Conservation (phyloP, 37 sponge, comb jelly and placozoan species). For the Beroe forskalii region DNA sequence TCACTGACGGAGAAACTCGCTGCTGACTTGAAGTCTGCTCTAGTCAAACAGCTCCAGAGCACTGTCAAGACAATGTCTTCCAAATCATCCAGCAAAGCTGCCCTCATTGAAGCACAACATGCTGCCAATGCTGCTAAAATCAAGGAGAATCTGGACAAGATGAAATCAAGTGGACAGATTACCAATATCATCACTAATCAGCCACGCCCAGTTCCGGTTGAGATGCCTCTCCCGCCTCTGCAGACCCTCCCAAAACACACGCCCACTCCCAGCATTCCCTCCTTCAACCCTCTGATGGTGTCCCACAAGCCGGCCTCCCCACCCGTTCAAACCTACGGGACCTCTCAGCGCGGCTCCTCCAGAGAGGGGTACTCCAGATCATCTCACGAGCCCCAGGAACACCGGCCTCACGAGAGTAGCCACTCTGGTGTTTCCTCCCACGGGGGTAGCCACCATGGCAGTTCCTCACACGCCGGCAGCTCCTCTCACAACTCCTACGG, state of each 20-base stretch:
- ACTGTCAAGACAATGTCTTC: constrained; percentile 52
- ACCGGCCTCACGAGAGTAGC: background rate
- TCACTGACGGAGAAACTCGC: constrained; percentile 59
- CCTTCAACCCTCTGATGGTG: constrained; percentile 64
- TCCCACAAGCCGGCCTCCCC: constrained; percentile 47
- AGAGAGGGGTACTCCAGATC: constrained; percentile 13
- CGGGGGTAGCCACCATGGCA: background rate
- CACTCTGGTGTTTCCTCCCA: background rate
- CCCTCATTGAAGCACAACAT: constrained; percentile 34
- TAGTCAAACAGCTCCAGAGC: constrained; percentile 48
- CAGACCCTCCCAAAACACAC: background rate
- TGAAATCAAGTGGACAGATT: constrained; percentile 13
- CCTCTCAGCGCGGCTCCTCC: constrained; percentile 27
- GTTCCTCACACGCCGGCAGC: background rate
- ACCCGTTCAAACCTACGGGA: background rate
- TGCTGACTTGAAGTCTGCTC: constrained; percentile 47
- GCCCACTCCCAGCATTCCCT: background rate
- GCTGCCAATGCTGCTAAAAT: constrained; percentile 37
- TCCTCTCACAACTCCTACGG: background rate
- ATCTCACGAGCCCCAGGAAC: background rate
- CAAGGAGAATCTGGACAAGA: constrained; percentile 40
- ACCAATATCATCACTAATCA: constrained; percentile 13
- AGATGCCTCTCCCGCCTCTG: background rate
- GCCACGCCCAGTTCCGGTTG: background rate
- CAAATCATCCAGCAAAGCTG: constrained; percentile 6